phyloP scores from a whole-genome alignment of 2,113 vertebrate genomes.

The Zosterops borbonicus region DNA sequence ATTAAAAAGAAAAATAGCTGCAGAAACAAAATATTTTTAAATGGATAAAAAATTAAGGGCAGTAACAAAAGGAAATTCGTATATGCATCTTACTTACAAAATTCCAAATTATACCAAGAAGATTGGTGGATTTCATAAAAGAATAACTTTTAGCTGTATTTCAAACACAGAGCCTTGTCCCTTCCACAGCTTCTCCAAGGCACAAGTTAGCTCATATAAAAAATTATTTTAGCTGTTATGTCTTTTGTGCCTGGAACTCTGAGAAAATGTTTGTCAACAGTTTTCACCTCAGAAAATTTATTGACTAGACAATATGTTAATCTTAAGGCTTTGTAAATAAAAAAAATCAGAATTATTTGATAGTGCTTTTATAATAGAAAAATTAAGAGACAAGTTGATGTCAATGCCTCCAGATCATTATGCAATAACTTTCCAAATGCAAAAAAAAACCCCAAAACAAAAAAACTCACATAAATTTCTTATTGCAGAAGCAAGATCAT shows the following conservation, averaged over 20 bases:
- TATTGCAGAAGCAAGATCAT: not conserved
- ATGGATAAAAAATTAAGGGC: not conserved
- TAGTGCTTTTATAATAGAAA: not conserved
- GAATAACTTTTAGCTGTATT: not conserved
- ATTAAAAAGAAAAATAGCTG: not conserved
- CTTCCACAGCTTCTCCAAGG: not conserved
- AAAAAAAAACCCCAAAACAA: not conserved
- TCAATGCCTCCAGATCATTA: rapidly evolving
- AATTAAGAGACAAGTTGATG: not conserved
- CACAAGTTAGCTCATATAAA: not conserved
- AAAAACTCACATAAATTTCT: not conserved
- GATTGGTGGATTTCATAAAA: not conserved
- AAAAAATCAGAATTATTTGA: not conserved
- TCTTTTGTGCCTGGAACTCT: not conserved
- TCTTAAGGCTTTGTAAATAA: not conserved
- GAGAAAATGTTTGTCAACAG: not conserved
- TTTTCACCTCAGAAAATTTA: not conserved
- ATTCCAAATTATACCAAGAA: not conserved
- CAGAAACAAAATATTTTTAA: not conserved
- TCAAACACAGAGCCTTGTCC: not conserved
- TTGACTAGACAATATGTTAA: not conserved
- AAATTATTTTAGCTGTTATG: not conserved
- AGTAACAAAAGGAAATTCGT: not conserved
- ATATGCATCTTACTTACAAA: not conserved
- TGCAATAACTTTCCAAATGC: not conserved